These are phyloP conservation scores for Tigriopus japonicus DNA, from an alignment of 1,140 invertebrate species.

Conservation along the genomic window DNA sequence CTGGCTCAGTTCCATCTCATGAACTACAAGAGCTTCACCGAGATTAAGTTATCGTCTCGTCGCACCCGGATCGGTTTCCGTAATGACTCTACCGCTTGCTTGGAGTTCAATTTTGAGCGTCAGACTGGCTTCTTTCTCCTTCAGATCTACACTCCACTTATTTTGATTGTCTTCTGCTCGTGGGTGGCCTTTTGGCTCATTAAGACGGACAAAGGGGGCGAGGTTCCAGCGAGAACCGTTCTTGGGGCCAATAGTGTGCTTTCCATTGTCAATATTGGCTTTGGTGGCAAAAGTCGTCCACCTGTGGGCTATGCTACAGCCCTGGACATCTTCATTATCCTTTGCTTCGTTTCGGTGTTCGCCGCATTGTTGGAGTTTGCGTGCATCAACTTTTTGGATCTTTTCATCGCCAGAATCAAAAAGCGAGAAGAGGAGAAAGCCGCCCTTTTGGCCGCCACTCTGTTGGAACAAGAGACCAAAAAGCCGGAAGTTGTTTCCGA, in stretches of 20 bases:
- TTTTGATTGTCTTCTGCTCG: slow-evolving; percentile 39
- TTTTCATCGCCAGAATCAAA: slow-evolving; percentile 25
- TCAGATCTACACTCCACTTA: slow-evolving; percentile 41
- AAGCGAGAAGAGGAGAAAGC: slow-evolving; percentile 21
- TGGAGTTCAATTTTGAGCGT: slow-evolving; percentile 33
- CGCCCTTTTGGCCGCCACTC: no score
- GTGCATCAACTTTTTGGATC: slow-evolving; percentile 39
- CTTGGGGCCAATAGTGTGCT: slow-evolving; percentile 39
- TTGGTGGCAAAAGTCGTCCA: slow-evolving; percentile 37
- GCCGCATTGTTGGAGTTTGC: slow-evolving; percentile 40
- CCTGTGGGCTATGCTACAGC: slow-evolving; percentile 38
- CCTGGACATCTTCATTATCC: slow-evolving; percentile 38
- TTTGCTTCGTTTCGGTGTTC: slow-evolving; percentile 39
- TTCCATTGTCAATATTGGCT: slow-evolving; percentile 37
- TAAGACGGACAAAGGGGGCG: slow-evolving; percentile 28
- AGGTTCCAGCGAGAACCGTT: slow-evolving; percentile 10
- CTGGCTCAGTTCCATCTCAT: slow-evolving; percentile 13
- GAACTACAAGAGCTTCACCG: slow-evolving; percentile 1
- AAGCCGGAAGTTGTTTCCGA: neutral
- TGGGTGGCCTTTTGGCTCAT: slow-evolving; percentile 48
- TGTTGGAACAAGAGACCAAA: neutral
- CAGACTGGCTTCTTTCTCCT: slow-evolving; percentile 38
- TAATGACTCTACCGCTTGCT: slow-evolving; percentile 28
- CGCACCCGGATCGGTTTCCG: neutral
- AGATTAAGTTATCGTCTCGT: neutral